A percentile compares a stretch with the other conserved stretches of the same genome.
phyloP scores from a whole-genome alignment of 53 echinoderm and acorn worm genomes.

The Echinometra lucunter region DNA sequence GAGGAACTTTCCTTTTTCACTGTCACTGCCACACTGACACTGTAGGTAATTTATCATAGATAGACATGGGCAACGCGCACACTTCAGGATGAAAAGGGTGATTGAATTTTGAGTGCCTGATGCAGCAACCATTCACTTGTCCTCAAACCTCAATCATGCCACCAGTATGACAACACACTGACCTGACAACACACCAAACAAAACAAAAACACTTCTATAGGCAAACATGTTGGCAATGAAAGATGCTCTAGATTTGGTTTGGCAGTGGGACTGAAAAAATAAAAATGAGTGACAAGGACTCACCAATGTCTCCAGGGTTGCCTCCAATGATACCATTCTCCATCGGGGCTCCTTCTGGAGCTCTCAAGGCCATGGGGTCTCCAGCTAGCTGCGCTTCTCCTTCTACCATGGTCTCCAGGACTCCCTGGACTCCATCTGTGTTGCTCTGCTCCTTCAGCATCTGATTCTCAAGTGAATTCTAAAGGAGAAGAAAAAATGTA shows the following conservation, averaged over 20 bases:
- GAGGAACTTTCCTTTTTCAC: neutral
- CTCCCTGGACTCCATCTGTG: slow-evolving; percentile 60
- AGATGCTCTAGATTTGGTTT: too few relatives aligned
- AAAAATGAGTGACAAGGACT: neutral
- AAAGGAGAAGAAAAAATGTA: neutral
- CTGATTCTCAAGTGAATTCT: slow-evolving; percentile 70
- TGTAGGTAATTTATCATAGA: neutral
- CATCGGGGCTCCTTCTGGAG: slow-evolving; percentile 75
- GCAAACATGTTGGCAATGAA: too few relatives aligned
- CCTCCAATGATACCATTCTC: slow-evolving; percentile 65
- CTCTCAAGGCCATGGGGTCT: slow-evolving; percentile 81
- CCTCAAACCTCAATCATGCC: neutral
- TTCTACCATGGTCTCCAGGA: slow-evolving; percentile 78
- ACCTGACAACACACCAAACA: too few relatives aligned
- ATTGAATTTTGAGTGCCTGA: too few relatives aligned
- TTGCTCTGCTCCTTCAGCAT: slow-evolving; percentile 68
- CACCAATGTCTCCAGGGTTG: slow-evolving; percentile 59
- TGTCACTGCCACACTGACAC: neutral
- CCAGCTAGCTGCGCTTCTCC: slow-evolving; percentile 89
- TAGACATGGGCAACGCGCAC: neutral
- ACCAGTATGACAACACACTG: too few relatives aligned
- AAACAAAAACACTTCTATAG: too few relatives aligned
- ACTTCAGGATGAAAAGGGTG: neutral
- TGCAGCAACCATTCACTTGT: too few relatives aligned
- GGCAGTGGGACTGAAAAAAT: neutral